Conservation (phyloP, 2,888 invertebrate genomes). For the Gandaritis pyraliata region DNA sequence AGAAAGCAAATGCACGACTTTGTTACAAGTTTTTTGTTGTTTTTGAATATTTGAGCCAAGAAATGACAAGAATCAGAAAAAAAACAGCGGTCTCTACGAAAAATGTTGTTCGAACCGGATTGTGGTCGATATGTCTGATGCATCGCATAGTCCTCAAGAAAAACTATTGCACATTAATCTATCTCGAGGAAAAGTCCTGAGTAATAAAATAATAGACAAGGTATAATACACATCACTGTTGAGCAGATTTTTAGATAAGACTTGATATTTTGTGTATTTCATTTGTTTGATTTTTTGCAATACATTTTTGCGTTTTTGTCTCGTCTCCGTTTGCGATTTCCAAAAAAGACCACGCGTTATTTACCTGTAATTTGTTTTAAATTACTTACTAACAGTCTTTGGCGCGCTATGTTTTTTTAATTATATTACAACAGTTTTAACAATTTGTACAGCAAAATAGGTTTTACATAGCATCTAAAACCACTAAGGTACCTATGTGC, state of each 20-base stretch:
- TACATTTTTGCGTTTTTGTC: too few relatives aligned
- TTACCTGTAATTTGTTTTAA: too few relatives aligned
- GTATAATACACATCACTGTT: neutral
- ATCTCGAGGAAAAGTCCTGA: slow-evolving; percentile 31
- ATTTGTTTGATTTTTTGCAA: too few relatives aligned
- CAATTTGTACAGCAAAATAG: too few relatives aligned
- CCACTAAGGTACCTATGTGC: too few relatives aligned
- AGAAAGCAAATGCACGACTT: slow-evolving; percentile 52
- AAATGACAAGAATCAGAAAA: slow-evolving; percentile 7
- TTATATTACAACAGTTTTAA: too few relatives aligned
- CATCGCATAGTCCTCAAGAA: slow-evolving; percentile 24
- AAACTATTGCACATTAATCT: slow-evolving; percentile 28
- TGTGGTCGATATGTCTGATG: slow-evolving; percentile 31
- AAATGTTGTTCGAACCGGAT: slow-evolving; percentile 26
- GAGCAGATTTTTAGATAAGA: too few relatives aligned
- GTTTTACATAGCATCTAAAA: too few relatives aligned
- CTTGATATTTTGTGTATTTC: too few relatives aligned
- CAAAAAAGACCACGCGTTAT: too few relatives aligned
- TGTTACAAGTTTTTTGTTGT: slow-evolving; percentile 36
- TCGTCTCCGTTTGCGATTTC: too few relatives aligned
- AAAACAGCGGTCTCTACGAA: neutral
- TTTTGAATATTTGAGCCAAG: slow-evolving; percentile 23
- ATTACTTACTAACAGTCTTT: neutral
- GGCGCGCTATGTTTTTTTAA: neutral
- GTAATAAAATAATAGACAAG: slow-evolving; percentile 7